phyloP scores from a whole-genome alignment of 1,140 invertebrate genomes.

The Mylabris phalerata region DNA sequence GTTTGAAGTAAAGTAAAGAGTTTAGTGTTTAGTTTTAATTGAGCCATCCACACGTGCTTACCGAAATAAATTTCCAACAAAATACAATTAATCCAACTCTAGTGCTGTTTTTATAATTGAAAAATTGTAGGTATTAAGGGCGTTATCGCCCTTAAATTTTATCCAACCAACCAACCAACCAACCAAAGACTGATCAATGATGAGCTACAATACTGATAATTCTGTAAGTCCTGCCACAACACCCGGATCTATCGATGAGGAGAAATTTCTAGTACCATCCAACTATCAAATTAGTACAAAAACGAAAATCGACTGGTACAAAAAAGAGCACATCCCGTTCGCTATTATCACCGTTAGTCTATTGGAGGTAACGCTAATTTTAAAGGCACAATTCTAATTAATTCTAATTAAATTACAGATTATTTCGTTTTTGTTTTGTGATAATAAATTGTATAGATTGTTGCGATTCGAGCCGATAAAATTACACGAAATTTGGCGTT shows the following conservation, averaged over 20 bases:
- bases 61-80: neutral
- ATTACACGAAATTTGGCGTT: conserved; percentile 68
- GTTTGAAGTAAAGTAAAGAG: too few relatives aligned
- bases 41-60: too few relatives aligned
- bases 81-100: neutral
- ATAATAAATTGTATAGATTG: conserved; percentile 44
- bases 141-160: neutral
- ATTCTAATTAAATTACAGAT: conserved; percentile 40
- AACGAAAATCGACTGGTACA: conserved; percentile 9
- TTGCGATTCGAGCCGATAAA: conserved; percentile 65
- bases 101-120: neutral
- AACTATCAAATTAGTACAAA: conserved; percentile 6
- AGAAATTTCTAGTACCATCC: conserved; percentile 18
- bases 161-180: neutral
- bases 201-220: neutral
- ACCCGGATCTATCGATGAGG: conserved; percentile 20
- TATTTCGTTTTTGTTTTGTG: conserved; percentile 45
- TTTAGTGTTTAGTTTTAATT: too few relatives aligned
- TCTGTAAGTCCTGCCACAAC: conserved; percentile 21
- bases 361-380: conserved; percentile 22
- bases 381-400: conserved; percentile 1
- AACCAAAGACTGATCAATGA: neutral
- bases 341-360: conserved; percentile 26
- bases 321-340: conserved; percentile 19
- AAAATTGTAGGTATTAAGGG: neutral